Conservation (phyloP, 2,797 vertebrate species). For the Gymnothorax reevesii region DNA sequence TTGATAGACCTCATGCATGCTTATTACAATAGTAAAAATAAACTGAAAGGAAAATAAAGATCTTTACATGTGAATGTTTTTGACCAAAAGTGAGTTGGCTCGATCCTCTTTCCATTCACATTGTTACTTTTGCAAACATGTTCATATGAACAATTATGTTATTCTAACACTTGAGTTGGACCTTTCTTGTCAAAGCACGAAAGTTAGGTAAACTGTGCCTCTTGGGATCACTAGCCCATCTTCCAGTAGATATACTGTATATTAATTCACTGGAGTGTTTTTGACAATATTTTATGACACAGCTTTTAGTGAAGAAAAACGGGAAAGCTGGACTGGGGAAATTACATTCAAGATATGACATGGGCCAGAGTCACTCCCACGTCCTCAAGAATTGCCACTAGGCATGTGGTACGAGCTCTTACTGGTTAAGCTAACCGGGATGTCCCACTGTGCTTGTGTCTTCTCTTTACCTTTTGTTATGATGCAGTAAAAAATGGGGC, state of each 20-base stretch:
- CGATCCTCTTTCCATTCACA: conserved; percentile 28
- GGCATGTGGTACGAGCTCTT: no score
- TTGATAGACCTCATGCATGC: background rate
- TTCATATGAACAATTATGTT: background rate
- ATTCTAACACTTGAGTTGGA: background rate
- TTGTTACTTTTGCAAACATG: conserved; percentile 3
- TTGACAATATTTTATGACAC: conserved; percentile 40
- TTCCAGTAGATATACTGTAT: conserved; percentile 23
- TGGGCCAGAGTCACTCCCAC: no score
- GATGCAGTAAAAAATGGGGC: background rate
- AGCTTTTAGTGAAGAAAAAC: no score
- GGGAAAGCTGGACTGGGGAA: no score
- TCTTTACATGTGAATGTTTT: background rate
- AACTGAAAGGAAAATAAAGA: background rate
- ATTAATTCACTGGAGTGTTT: conserved; percentile 38
- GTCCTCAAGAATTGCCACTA: no score
- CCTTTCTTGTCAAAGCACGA: conserved; percentile 2
- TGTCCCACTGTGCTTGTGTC: no score
- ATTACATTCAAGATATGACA: no score
- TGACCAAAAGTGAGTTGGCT: conserved; percentile 29
- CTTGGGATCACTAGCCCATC: conserved; percentile 27
- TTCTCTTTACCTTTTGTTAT: background rate
- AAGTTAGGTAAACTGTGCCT: conserved; percentile 32
- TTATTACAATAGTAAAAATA: background rate
- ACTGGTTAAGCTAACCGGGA: no score